phyloP scores from a whole-genome alignment of 1,140 invertebrate species.

The Pinna nobilis region DNA sequence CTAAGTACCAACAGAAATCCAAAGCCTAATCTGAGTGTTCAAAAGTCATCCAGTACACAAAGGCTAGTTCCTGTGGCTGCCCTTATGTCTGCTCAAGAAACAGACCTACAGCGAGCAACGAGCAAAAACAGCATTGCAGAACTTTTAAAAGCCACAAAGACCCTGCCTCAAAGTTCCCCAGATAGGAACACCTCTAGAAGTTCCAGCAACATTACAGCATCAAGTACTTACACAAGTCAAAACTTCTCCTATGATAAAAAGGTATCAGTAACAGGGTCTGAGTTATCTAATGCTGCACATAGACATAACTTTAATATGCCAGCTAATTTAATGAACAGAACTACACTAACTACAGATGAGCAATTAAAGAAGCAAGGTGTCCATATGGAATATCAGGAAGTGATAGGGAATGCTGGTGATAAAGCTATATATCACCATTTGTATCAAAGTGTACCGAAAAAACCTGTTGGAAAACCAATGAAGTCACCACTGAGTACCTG shows the following conservation, averaged over 20 bases:
- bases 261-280: neutral
- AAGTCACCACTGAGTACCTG: slow-evolving; percentile 3
- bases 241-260: too few relatives aligned
- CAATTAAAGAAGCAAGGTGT: too few relatives aligned
- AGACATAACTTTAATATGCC: slow-evolving; percentile 1
- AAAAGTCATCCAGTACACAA: neutral
- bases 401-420: slow-evolving; percentile 11
- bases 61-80: slow-evolving; percentile 6
- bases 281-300: neutral
- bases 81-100: neutral
- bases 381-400: neutral
- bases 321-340: neutral
- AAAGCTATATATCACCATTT: slow-evolving; percentile 11
- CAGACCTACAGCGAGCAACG: neutral
- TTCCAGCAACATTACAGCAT: neutral
- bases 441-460: neutral
- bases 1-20: neutral
- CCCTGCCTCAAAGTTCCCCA: neutral
- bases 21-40: neutral
- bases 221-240: neutral
- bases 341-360: too few relatives aligned
- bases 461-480: neutral
- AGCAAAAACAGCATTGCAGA: slow-evolving; percentile 11
- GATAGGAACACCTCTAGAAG: too few relatives aligned
- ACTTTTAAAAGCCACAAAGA: slow-evolving; percentile 27